phyloP scores from a whole-genome alignment of 1,140 invertebrate species.

The Trachymyrmex septentrionalis region DNA sequence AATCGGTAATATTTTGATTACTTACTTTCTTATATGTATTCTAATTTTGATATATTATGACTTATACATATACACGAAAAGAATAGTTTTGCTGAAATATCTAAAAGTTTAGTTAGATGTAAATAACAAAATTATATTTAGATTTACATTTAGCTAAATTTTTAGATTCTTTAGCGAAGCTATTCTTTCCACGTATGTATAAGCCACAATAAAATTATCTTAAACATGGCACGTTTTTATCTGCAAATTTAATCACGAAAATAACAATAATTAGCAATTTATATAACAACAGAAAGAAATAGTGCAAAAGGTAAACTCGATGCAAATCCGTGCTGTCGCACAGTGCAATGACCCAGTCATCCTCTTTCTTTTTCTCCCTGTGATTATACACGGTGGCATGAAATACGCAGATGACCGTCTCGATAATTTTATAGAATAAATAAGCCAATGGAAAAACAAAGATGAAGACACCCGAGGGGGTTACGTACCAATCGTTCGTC shows the following conservation, averaged over 20 bases:
- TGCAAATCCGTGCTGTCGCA: conserved; percentile 4
- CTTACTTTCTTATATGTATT: background rate
- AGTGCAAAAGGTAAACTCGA: background rate
- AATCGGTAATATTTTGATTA: background rate
- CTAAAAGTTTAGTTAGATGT: too few species aligned
- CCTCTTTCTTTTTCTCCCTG: conserved; percentile 21
- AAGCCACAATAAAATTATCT: background rate
- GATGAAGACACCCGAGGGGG: background rate
- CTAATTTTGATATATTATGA: background rate
- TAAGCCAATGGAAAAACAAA: conserved; percentile 47
- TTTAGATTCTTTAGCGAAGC: too few species aligned
- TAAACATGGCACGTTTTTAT: background rate
- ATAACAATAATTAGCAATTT: conserved; percentile 12
- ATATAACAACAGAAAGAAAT: background rate
- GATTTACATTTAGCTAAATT: too few species aligned
- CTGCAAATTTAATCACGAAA: background rate
- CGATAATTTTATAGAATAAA: conserved; percentile 69
- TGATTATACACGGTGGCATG: conserved; percentile 24
- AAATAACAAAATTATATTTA: too few species aligned
- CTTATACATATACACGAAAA: background rate
- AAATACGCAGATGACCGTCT: conserved; percentile 17
- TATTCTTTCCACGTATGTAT: too few species aligned
- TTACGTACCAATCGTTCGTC: conserved; percentile 21
- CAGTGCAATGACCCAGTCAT: conserved; percentile 30
- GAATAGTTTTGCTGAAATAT: too few species aligned